Conservation (phyloP, 2,797 vertebrate species). For the Lindbergichthys nudifrons region DNA sequence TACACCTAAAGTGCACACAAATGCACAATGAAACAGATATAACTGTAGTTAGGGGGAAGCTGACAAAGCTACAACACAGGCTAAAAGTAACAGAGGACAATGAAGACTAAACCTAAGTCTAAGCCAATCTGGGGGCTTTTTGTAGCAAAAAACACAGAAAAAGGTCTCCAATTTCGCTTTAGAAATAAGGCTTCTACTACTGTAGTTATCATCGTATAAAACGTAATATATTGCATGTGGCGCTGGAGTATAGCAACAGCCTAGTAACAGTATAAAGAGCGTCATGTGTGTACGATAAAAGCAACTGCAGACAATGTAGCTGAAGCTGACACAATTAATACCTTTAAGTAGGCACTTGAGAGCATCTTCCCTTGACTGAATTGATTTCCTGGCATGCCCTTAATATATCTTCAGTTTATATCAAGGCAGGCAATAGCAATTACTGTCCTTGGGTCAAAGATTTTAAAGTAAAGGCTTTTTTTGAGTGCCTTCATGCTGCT, state of each 20-base stretch:
- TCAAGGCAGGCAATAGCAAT: conserved; percentile 43
- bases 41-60: neutral
- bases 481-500: conserved; percentile 8
- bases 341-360: conserved; percentile 38
- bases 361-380: conserved; percentile 34
- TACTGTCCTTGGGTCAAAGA: conserved; percentile 32
- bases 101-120: conserved; percentile 13
- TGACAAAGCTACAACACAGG: conserved; percentile 8
- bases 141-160: conserved; percentile 8
- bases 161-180: neutral
- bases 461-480: conserved; percentile 37
- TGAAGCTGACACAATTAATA: conserved; percentile 40
- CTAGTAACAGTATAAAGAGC: conserved; percentile 12
- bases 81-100: neutral
- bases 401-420: conserved; percentile 44
- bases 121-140: neutral
- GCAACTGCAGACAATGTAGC: conserved; percentile 29
- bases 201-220: neutral
- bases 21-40: conserved; percentile 17
- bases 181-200: neutral
- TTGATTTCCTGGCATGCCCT: conserved; percentile 49
- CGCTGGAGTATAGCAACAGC: neutral
- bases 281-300: conserved; percentile 12
- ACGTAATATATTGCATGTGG: neutral
- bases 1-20: conserved; percentile 86